These are phyloP conservation scores for Lagopus leucura DNA, from an alignment of 2,113 vertebrate genomes.

Conservation along the genomic window DNA sequence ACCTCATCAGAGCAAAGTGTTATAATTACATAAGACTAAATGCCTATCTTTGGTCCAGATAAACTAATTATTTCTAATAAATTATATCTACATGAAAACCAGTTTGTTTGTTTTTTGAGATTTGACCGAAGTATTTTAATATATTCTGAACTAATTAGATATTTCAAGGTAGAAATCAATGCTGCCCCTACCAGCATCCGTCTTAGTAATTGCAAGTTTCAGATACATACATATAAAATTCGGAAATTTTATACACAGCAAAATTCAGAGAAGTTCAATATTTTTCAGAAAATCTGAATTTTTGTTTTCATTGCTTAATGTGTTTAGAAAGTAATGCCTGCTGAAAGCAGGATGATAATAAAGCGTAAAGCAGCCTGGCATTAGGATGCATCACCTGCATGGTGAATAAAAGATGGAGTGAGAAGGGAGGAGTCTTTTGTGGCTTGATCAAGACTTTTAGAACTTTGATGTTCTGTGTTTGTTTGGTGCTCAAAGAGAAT, in stretches of 20 bases:
- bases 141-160: background rate
- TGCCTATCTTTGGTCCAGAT: background rate
- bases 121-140: background rate
- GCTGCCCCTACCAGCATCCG: background rate
- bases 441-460: background rate
- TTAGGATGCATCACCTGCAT: background rate
- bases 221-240: background rate
- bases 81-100: background rate
- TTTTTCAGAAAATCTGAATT: background rate
- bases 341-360: background rate
- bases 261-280: background rate
- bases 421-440: background rate
- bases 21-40: background rate
- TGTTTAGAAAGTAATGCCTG: background rate
- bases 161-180: background rate
- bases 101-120: background rate
- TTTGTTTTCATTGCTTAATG: background rate
- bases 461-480: background rate
- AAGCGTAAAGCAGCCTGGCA: background rate
- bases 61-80: background rate
- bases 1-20: background rate
- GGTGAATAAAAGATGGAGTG: background rate
- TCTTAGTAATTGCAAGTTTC: background rate
- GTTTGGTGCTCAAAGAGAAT: background rate
- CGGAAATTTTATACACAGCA: background rate